These are phyloP conservation scores for Hydrotaea diabolus DNA, from an alignment of 2,888 invertebrate genomes.

Conservation along the genomic window DNA sequence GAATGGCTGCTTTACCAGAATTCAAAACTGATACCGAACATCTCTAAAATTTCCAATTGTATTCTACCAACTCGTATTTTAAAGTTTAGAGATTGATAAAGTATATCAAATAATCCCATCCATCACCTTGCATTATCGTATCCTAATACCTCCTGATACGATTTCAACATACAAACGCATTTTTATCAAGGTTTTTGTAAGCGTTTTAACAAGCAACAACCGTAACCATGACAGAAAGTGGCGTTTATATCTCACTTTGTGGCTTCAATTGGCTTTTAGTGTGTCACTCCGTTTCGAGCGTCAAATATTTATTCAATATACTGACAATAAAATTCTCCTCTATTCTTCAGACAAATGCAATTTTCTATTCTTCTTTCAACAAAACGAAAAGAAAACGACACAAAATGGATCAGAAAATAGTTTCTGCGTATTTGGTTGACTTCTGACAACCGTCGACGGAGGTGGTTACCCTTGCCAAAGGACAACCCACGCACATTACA, in stretches of 20 bases:
- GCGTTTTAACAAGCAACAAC: neutral
- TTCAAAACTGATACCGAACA: too few species aligned
- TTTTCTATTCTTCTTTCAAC: slow-evolving; percentile 5
- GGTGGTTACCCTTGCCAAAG: slow-evolving; percentile 27
- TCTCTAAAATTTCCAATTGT: too few species aligned
- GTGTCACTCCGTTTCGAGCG: neutral
- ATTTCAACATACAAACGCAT: neutral
- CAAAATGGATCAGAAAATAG: neutral
- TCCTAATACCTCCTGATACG: too few species aligned
- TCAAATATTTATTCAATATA: slow-evolving; percentile 32
- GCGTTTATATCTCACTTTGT: neutral
- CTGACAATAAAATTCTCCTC: slow-evolving; percentile 27
- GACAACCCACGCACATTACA: neutral
- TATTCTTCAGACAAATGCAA: slow-evolving; percentile 29
- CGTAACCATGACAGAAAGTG: neutral
- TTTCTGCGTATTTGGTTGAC: slow-evolving; percentile 7
- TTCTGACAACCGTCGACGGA: neutral
- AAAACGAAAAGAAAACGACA: too few species aligned
- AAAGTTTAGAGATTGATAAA: too few species aligned
- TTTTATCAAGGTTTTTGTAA: neutral
- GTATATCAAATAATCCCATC: too few species aligned
- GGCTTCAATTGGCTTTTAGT: neutral
- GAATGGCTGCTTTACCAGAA: too few species aligned
- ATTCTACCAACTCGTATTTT: too few species aligned
- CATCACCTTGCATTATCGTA: too few species aligned